These are phyloP conservation scores for Porites lutea DNA, from an alignment of 64 coral and sea anemone species.

Conservation along the genomic window DNA sequence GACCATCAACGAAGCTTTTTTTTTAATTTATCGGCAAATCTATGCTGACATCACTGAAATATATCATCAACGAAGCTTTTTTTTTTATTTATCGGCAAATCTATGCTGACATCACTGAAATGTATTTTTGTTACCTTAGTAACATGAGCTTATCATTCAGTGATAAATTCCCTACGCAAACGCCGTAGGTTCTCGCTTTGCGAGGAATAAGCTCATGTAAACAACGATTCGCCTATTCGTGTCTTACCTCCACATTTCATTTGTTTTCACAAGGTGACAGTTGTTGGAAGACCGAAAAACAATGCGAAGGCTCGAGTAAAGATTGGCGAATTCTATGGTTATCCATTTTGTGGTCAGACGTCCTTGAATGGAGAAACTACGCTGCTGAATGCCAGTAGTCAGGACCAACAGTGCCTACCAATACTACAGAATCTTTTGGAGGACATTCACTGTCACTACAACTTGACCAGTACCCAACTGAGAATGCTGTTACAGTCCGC, in stretches of 20 bases:
- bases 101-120: too few relatives aligned
- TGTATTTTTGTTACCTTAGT: too few relatives aligned
- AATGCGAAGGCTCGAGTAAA: slow-evolving; percentile 89
- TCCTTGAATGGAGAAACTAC: slow-evolving; percentile 18
- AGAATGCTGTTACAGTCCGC: slow-evolving; percentile 64
- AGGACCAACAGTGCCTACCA: slow-evolving; percentile 42
- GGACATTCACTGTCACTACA: slow-evolving; percentile 97
- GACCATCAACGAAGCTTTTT: too few relatives aligned
- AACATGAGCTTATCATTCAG: too few relatives aligned
- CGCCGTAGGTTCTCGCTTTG: too few relatives aligned
- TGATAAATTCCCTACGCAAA: too few relatives aligned
- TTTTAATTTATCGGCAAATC: too few relatives aligned
- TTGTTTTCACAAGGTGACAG: slow-evolving; percentile 66
- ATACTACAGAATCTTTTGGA: slow-evolving; percentile 77
- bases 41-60: too few relatives aligned
- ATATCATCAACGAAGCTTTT: too few relatives aligned
- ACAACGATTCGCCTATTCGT: too few relatives aligned
- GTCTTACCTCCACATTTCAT: background rate
- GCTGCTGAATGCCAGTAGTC: slow-evolving; percentile 6
- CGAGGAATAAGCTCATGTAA: too few relatives aligned
- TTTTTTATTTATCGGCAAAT: too few relatives aligned
- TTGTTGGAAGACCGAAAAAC: slow-evolving; percentile 82
- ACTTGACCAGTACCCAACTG: slow-evolving; percentile 78
- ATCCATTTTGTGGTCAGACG: slow-evolving; percentile 67
- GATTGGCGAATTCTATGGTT: slow-evolving; percentile 96